Conservation (phyloP, 2,888 invertebrate genomes). For the Dicranocentrus wangi region DNA sequence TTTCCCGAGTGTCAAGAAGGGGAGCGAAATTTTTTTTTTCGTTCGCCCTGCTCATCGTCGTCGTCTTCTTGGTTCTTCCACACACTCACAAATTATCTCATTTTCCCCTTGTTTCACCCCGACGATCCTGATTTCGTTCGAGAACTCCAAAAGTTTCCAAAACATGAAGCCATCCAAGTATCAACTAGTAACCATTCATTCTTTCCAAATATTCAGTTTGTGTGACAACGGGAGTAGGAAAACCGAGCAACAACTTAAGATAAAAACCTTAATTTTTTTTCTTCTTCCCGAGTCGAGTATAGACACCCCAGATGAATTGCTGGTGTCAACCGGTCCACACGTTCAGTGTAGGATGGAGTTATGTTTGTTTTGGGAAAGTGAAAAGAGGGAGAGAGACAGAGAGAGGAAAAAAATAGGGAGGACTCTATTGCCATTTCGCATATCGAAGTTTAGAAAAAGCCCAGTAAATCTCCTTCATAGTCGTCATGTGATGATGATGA, state of each 20-base stretch:
- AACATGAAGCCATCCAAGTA: constrained; percentile 43
- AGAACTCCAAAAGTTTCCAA: constrained; percentile 29
- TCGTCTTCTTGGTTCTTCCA: not conserved
- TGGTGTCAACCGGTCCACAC: constrained; percentile 48
- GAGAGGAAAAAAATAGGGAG: constrained; percentile 5
- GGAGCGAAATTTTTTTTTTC: not conserved
- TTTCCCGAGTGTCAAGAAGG: not conserved
- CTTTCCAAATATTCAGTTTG: constrained; percentile 41
- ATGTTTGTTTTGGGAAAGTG: constrained; percentile 9
- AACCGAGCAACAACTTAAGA: constrained; percentile 13
- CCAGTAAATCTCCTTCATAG: constrained; percentile 47
- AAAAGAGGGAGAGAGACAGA: constrained; percentile 15
- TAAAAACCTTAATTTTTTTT: too few relatives aligned
- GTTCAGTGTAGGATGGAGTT: not conserved
- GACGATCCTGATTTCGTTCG: not conserved
- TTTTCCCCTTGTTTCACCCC: not conserved
- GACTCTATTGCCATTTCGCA: not conserved
- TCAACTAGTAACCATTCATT: constrained; percentile 52
- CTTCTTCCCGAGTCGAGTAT: too few relatives aligned
- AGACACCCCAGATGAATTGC: constrained; percentile 38
- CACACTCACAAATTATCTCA: constrained; percentile 11
- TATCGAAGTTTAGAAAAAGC: constrained; percentile 7
- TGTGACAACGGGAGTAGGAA: constrained; percentile 14
- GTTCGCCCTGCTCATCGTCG: not conserved
- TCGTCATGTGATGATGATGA: constrained; percentile 10